Conservation (phyloP, 2,797 vertebrate genomes). For the Hemibagrus guttatus region DNA sequence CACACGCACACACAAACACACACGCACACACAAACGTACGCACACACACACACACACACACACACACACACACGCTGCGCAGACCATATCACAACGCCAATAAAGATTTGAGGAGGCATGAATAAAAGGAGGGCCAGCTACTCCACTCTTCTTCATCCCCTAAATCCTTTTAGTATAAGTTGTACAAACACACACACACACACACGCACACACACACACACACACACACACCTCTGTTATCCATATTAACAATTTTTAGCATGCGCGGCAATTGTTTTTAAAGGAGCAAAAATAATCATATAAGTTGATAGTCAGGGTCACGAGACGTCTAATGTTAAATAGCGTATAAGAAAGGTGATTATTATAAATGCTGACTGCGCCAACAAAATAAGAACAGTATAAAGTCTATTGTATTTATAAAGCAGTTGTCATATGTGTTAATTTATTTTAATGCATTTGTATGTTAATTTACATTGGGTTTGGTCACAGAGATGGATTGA, state of each 20-base stretch:
- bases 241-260: slow-evolving; percentile 13
- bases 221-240: slow-evolving; percentile 10
- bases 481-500: background rate
- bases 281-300: background rate
- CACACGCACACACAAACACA: background rate
- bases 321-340: background rate
- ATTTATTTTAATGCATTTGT: background rate
- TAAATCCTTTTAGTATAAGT: slow-evolving; percentile 65
- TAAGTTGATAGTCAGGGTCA: background rate
- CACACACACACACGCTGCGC: background rate
- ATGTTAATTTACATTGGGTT: background rate
- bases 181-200: slow-evolving; percentile 67
- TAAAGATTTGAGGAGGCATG: slow-evolving; percentile 67
- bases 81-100: slow-evolving; percentile 73
- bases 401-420: background rate
- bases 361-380: background rate
- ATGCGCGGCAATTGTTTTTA: background rate
- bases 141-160: slow-evolving; percentile 63
- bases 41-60: background rate
- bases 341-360: background rate
- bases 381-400: background rate
- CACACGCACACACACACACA: slow-evolving; percentile 57
- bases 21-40: background rate
- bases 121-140: slow-evolving; percentile 55
- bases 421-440: background rate